Evolutionary conservation across 2,113 vertebrate species (phyloP).

Genomic region (Percina caprodes): DNA sequence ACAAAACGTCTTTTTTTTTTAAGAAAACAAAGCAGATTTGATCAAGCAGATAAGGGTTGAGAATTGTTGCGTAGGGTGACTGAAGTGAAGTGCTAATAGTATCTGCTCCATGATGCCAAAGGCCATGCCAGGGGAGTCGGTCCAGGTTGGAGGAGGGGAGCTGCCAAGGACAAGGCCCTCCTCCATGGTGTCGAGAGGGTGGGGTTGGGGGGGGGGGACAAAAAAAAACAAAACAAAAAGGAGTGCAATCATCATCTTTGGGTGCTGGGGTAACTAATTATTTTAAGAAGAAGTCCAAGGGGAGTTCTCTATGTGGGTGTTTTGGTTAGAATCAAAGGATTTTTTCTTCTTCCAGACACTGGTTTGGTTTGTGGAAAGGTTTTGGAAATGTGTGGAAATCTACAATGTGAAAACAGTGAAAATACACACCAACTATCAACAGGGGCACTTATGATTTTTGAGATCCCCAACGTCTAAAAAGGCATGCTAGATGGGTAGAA

Average conservation of each 20-base stretch:
- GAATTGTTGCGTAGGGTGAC: conserved; percentile 10
- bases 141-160: conserved; percentile 70
- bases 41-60: conserved; percentile 50
- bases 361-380: conserved; percentile 61
- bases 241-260: conserved; percentile 40
- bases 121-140: conserved; percentile 68
- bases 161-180: conserved; percentile 78
- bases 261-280: conserved; percentile 46
- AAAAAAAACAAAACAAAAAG: too few species aligned
- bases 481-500: conserved; percentile 78
- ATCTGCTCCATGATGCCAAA: conserved; percentile 70
- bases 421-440: conserved; percentile 65
- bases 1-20: conserved; percentile 41
- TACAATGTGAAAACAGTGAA: conserved; percentile 65
- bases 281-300: conserved; percentile 35
- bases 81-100: conserved; percentile 50
- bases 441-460: conserved; percentile 66
- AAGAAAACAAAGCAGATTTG: conserved; percentile 54
- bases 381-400: conserved; percentile 59
- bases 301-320: conserved; percentile 4
- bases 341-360: conserved; percentile 28
- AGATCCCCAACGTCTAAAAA: conserved; percentile 76
- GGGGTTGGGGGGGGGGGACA: too few species aligned
- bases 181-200: conserved; percentile 26
- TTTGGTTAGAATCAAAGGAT: conserved; percentile 44